These are phyloP conservation scores for Anthonomus grandis DNA, from an alignment of 1,140 invertebrate species.

Conservation along the genomic window DNA sequence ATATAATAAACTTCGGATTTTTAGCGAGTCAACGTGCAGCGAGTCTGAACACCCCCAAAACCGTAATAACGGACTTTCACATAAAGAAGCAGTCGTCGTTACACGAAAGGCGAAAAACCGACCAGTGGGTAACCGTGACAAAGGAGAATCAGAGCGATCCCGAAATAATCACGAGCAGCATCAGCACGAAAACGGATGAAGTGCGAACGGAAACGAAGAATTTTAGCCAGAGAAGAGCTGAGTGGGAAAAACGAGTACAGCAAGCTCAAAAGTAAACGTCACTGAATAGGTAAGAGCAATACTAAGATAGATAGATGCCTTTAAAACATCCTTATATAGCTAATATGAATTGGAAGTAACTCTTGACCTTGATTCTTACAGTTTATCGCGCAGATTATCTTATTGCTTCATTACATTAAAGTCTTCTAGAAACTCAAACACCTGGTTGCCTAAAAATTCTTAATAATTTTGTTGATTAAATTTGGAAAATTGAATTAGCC, in stretches of 20 bases:
- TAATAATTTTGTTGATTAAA: no score
- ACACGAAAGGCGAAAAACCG: conserved; percentile 35
- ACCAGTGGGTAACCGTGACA: conserved; percentile 37
- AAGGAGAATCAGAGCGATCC: conserved; percentile 30
- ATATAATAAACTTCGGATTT: not conserved
- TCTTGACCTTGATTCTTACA: no score
- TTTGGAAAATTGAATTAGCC: no score
- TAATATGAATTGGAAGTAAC: no score
- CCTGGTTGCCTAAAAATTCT: no score
- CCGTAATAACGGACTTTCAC: conserved; percentile 21
- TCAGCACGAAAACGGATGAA: conserved; percentile 41
- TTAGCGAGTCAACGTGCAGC: conserved; percentile 31
- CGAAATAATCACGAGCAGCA: conserved; percentile 33
- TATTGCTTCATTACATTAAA: no score
- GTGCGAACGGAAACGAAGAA: conserved; percentile 57
- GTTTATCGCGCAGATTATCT: no score
- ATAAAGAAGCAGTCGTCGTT: conserved; percentile 39
- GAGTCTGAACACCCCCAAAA: conserved; percentile 33
- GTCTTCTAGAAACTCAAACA: no score
- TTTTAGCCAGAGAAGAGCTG: conserved; percentile 68
- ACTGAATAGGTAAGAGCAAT: no score
- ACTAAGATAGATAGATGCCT: no score
- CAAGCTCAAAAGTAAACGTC: conserved; percentile 56
- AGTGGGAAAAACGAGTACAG: conserved; percentile 70
- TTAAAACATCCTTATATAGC: no score